Evolutionary conservation across 2,797 vertebrate species (phyloP).

Genomic region (Sebastes ruberrimus): DNA sequence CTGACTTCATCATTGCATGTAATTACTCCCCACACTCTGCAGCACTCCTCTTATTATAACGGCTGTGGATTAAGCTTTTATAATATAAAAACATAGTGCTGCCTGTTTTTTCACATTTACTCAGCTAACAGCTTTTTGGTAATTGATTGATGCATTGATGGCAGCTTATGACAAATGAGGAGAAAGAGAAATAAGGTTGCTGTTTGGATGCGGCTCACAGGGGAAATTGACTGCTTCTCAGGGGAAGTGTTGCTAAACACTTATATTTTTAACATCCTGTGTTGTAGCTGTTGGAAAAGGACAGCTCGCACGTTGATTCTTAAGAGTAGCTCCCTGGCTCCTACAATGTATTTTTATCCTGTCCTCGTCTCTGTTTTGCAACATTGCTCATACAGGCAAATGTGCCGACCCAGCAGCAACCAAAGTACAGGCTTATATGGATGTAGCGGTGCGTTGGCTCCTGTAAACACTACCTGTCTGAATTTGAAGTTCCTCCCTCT

Average conservation of each 20-base stretch:
- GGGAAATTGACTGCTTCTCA: constrained; percentile 11
- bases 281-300: constrained; percentile 1
- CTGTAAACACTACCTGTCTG: constrained; percentile 52
- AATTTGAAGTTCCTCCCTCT: constrained; percentile 23
- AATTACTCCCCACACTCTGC: constrained; percentile 39
- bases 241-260: constrained; percentile 9
- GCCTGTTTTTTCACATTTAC: constrained; percentile 20
- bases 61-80: constrained; percentile 37
- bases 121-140: constrained; percentile 47
- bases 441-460: constrained; percentile 4
- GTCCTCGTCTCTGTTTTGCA: neutral
- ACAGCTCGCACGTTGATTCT: constrained; percentile 1
- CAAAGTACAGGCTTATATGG: constrained; percentile 14
- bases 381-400: constrained; percentile 12
- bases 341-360: neutral
- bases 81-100: constrained; percentile 7
- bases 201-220: constrained; percentile 21
- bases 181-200: neutral
- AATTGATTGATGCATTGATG: constrained; percentile 45
- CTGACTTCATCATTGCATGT: constrained; percentile 41
- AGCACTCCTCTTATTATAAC: constrained; percentile 14
- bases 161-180: constrained; percentile 46
- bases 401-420: neutral
- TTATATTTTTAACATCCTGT: neutral
- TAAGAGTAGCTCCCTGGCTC: neutral